phyloP scores from a whole-genome alignment of 2,797 vertebrate species.

The Artibeus lituratus region DNA sequence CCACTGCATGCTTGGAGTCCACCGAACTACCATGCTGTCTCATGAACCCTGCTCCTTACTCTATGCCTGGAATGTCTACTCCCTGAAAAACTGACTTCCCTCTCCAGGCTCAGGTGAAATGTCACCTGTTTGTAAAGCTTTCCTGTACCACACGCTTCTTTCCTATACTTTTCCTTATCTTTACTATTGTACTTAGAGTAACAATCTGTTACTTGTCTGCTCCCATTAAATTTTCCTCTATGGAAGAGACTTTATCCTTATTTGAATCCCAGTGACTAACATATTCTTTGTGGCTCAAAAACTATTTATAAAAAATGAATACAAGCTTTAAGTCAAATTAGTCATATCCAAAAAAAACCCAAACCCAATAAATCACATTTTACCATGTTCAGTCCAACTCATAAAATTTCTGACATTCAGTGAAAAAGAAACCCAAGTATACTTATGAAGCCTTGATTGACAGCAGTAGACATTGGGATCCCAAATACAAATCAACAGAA shows the following conservation, averaged over 20 bases:
- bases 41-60: neutral
- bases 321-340: slow-evolving; percentile 1
- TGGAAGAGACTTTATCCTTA: neutral
- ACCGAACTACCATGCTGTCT: neutral
- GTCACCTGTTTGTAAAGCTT: neutral
- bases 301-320: neutral
- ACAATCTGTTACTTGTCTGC: neutral
- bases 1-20: neutral
- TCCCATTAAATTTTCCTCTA: neutral
- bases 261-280: neutral
- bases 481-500: neutral
- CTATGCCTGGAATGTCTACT: neutral
- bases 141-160: neutral
- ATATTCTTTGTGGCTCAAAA: neutral
- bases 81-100: neutral
- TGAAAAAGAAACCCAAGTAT: neutral
- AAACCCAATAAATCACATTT: neutral
- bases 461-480: neutral
- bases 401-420: slow-evolving; percentile 9
- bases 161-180: neutral
- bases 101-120: neutral
- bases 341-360: neutral
- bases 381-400: neutral
- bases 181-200: neutral
- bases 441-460: neutral